Evolutionary conservation across 2,113 vertebrate species (phyloP), one percentile per base, ranked within the genome.

Genomic region (Bucco capensis): DNA sequence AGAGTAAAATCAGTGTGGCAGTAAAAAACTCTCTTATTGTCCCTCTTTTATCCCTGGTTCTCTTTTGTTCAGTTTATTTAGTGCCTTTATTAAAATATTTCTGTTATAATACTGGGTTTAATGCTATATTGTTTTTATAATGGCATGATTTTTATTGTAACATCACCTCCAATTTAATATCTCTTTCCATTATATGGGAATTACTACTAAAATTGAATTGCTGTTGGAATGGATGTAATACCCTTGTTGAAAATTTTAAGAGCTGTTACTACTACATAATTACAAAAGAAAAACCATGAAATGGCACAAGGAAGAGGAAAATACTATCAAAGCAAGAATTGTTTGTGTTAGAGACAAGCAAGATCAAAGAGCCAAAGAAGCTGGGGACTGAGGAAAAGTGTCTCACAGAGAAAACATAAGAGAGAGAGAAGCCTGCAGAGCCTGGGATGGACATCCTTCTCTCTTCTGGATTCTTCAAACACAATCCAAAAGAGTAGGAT

Each of bases 171-270:
- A 84, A 83, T 95, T 93, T 96, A 93, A 95, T 96, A 88, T 92
- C 84, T 88, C 74, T 92, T 95, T 93, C 67, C 74, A 88, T 94
- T 96, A 94, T 31, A 76, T 1, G 46, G 87, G 89, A 93, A 95
- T 94, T 94, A 93, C 83, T 92, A 90, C 83, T 96, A 95, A 96
- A 96, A 80, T 89, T 50, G 77, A 95, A 95, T 96, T 86, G 83
- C 79, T 73, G 31, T 76, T 95, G 50, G 93, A 95, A 96, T 92
- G 60, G 79, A 73, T 82, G 46, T 91, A 92, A 90, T 87, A 91
- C 42, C 42, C 80, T 81, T 75, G 82, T 76, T 93, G 73, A 86
- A 95, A 95, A 53, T 90, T 95, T 93, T 92, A 92, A 80, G 77
- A 89, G 71, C 72, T 44, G 64, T 94, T 96, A 79, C 77, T 60